These are phyloP conservation scores for Hydrochoerus hydrochaeris DNA, from an alignment of 2,113 vertebrate species.

Conservation along the genomic window DNA sequence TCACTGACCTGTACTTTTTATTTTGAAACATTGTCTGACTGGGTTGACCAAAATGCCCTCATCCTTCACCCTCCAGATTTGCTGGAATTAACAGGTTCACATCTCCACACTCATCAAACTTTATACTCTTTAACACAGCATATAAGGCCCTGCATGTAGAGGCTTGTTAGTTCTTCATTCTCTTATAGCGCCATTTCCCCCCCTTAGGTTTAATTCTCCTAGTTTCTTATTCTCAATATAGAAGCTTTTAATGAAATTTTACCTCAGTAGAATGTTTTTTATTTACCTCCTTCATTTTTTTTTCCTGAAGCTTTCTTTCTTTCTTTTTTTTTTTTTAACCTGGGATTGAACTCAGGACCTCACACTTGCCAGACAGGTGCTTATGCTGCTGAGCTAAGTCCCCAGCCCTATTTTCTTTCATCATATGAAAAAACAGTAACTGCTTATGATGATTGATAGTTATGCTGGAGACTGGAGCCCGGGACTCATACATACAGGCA, in stretches of 20 bases:
- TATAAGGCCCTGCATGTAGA: neutral
- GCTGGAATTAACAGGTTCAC: neutral
- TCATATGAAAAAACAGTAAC: neutral
- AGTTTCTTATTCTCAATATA: neutral
- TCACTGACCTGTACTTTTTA: neutral
- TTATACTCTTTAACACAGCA: neutral
- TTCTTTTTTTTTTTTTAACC: too few relatives aligned
- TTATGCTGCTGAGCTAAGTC: too few relatives aligned
- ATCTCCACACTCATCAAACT: neutral
- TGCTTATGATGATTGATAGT: neutral
- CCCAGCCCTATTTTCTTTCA: neutral
- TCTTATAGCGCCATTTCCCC: neutral
- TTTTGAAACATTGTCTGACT: neutral
- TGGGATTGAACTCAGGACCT: too few relatives aligned
- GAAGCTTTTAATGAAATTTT: neutral
- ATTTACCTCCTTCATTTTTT: neutral
- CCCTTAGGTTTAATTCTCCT: neutral
- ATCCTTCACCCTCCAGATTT: neutral
- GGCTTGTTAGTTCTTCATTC: neutral
- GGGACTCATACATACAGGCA: neutral
- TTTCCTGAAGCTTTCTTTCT: too few relatives aligned
- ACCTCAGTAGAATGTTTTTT: neutral
- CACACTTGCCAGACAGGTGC: too few relatives aligned
- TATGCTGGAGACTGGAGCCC: neutral
- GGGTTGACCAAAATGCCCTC: neutral